Evolutionary conservation across 2,888 invertebrate species (phyloP).

Genomic region (Caenorhabditis sp.): DNA sequence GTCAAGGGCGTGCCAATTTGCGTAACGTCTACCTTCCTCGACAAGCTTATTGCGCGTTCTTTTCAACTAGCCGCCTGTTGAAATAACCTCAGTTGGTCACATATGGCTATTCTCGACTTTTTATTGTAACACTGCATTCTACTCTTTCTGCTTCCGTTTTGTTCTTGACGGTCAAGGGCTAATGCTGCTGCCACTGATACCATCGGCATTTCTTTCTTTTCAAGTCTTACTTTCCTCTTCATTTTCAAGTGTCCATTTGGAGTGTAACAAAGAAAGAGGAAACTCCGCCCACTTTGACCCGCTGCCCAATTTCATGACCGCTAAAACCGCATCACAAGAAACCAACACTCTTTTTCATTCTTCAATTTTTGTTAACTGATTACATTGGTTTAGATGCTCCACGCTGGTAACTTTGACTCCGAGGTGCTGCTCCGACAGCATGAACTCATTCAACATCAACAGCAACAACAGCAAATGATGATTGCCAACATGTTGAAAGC

Average conservation of each 20-base stretch:
- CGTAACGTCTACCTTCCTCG: constrained; percentile 29
- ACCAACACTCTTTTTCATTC: background rate
- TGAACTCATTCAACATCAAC: constrained; percentile 67
- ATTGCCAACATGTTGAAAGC: constrained; percentile 52
- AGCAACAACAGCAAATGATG: constrained; percentile 58
- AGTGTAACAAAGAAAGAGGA: constrained; percentile 46
- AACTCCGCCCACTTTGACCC: constrained; percentile 43
- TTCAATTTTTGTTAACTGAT: background rate
- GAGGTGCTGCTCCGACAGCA: constrained; percentile 74
- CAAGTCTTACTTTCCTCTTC: constrained; percentile 5
- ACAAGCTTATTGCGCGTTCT: constrained; percentile 27
- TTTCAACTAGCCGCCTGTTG: constrained; percentile 35
- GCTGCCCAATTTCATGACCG: constrained; percentile 19
- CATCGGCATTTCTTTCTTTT: constrained; percentile 33
- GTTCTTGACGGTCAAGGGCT: constrained; percentile 11
- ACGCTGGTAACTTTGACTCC: constrained; percentile 60
- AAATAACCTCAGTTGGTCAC: background rate
- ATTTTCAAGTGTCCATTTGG: constrained; percentile 45
- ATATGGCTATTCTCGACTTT: constrained; percentile 11
- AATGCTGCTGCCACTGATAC: background rate
- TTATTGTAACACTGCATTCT: background rate
- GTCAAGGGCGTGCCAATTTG: constrained; percentile 50
- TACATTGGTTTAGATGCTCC: constrained; percentile 62
- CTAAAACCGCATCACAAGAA: background rate
- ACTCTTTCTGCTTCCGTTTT: constrained; percentile 3